Evolutionary conservation across 2,888 invertebrate genomes (phyloP), one percentile per base, ranked within the genome.

Genomic region (Papilio elwesi): DNA sequence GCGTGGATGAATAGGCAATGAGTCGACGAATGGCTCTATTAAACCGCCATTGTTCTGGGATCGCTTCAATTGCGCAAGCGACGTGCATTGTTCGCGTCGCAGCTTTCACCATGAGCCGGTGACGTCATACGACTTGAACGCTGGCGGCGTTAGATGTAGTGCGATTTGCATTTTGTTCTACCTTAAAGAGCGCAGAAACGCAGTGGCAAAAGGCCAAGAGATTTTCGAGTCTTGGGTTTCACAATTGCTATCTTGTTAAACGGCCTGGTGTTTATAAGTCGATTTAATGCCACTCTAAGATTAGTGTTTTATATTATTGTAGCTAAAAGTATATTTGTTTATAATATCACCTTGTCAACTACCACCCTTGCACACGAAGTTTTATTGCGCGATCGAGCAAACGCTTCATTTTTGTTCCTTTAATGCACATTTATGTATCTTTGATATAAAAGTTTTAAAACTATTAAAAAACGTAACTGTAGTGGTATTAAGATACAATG

Each of bases 1-100:
- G 93, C 92, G 93, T 92, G 90, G 89, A 92, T 91, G 92, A 92
- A 93, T 93, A 92, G 88, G 91, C 91, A 93, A 93, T 92, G 92
- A 92, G 88, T 87, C 89, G 86, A 86, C 90, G 90, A 93, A 93
- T 92, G 92, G 87, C 93, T 93, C 90, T 93, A 93, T 93, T 93
- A 93, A 87, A 86, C 85, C 84, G 80, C 91, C 87, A 92, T 93
- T 92, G 92, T 92, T 92, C 81, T 79, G 84, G 82, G 88, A 88
- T 90, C 87, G 85, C 78, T 87, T 81, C 82, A 80, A 83, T 92
- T 93, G 92, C 92, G 91, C 92, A 93, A 93, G 90, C 88, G 88
- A 88, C 89, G 86, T 84, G 88, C 89, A 91, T 93, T 92, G 92
- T 92, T 91, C 89, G 82, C 81, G 81, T 84, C 85, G 86, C 83